These are phyloP conservation scores for Sitobion miscanthi DNA, from an alignment of 1,140 invertebrate species.

Conservation along the genomic window DNA sequence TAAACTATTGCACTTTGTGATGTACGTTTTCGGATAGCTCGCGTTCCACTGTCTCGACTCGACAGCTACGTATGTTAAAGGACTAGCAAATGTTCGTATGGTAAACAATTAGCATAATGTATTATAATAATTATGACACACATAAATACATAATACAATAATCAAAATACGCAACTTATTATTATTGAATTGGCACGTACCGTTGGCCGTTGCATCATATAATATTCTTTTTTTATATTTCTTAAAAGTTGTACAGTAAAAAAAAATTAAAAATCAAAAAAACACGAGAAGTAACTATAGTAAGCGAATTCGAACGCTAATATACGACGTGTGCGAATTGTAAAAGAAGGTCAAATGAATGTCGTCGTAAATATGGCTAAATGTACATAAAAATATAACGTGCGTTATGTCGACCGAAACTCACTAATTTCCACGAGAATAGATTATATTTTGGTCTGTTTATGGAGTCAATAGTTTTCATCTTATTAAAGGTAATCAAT, in stretches of 20 bases:
- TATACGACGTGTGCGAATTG: background rate
- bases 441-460: background rate
- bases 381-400: background rate
- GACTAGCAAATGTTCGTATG: background rate
- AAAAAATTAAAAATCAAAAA: background rate
- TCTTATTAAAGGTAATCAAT: background rate
- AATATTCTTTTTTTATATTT: background rate
- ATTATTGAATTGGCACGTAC: background rate
- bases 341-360: background rate
- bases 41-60: background rate
- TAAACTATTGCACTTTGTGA: background rate
- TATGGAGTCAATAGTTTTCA: background rate
- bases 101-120: background rate
- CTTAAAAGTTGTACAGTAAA: background rate
- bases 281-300: too few relatives aligned
- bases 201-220: background rate
- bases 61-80: background rate
- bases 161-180: background rate
- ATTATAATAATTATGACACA: background rate
- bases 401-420: background rate
- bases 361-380: background rate
- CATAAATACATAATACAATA: background rate
- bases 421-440: background rate
- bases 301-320: background rate
- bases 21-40: background rate